Base-by-base conservation (phyloP, 2,797 vertebrate species). In the Sardinella longiceps region DNA sequence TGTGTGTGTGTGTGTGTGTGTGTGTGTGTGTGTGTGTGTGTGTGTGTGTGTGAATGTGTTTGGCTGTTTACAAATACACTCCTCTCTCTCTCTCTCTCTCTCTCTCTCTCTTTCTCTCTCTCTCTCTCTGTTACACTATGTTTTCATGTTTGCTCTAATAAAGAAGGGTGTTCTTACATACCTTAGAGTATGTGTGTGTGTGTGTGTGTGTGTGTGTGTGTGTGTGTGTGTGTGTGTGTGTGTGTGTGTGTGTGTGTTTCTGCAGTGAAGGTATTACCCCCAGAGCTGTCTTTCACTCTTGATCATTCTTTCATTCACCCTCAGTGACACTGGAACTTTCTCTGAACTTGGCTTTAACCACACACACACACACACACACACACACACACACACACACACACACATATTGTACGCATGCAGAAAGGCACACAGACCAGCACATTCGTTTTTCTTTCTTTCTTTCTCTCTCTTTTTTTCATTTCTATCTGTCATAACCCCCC, bases 381-480 rank as follows among this genome's bases (percentile, higher is more conserved):
- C 53, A 56, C 18, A n/a, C 23, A n/a, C 56, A 60, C 56, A n/a
- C 53, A 60, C 56, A 60, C 56, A 60, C 23, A 25, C 56, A 60
- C 56, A 25, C 56, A 60, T 6, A 60, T n/a, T n/a, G n/a, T n/a
- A 56, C 51, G 20, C 51, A 56, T 18, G 20, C 51, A 56, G 14
- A 56, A 14, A 56, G 18, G n/a, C 53, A 56, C 3, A n/a, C 53
- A 1, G 18, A 2, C 56, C n/a, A 50, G 48, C 48, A 50, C 12
- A 48, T 46, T 1, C 7, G 48, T 48, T 48, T 48, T 48, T 81
- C 80, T 84, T 39, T 80, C 74, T 45, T 53, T 60, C 37, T 18
- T 74, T 81, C 84, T n/a, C 37, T 48, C 80, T 46, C 80, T 43
- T 30, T 81, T 74, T 37, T 15, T 6, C 48, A n/a, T 81, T 82